Percentiles rank a stretch among this genome's conserved stretches.
Evolutionary conservation across 2,888 invertebrate genomes (phyloP).

Genomic region (Dryocosmus kuriphilus): DNA sequence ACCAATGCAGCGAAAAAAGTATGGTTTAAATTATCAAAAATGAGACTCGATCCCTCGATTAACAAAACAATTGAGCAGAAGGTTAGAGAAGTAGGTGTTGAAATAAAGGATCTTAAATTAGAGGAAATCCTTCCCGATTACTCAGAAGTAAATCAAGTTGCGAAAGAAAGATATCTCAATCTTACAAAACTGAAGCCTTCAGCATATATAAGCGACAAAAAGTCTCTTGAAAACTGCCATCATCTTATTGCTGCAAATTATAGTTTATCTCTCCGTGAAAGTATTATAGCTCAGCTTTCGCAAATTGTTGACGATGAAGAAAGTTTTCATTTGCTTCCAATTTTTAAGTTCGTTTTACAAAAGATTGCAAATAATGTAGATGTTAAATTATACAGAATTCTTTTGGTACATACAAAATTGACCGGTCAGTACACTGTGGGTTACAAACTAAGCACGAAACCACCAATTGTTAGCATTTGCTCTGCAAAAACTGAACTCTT

Average conservation of each 20-base stretch:
- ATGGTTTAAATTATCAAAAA: constrained; percentile 40
- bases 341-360: background rate
- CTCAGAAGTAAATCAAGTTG: background rate
- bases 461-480: background rate
- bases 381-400: background rate
- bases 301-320: background rate
- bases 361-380: background rate
- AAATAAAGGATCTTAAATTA: background rate
- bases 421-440: background rate
- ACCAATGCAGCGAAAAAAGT: constrained; percentile 46
- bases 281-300: background rate
- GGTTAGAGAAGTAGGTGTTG: background rate
- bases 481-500: background rate
- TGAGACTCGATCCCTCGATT: background rate
- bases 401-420: background rate
- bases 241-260: background rate
- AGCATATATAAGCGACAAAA: background rate
- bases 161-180: background rate
- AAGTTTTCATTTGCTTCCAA: background rate
- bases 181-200: background rate
- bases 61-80: background rate
- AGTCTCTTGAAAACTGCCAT: background rate
- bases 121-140: constrained; percentile 13
- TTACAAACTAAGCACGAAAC: background rate
- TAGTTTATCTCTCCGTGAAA: background rate